These are phyloP conservation scores for Brenthis ino DNA, from an alignment of 2,888 invertebrate genomes.

Conservation along the genomic window DNA sequence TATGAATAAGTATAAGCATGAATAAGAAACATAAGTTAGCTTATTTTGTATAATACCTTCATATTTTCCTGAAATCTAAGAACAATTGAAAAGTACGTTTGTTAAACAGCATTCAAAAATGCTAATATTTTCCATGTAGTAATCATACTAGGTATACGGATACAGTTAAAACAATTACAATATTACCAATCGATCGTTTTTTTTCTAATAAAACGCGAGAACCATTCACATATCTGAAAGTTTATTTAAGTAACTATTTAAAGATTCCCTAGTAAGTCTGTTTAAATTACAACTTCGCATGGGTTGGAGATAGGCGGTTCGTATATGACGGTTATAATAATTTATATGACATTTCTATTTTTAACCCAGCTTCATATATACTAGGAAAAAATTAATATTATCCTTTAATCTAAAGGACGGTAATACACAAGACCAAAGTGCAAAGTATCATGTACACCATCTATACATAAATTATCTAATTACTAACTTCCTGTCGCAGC, in stretches of 20 bases:
- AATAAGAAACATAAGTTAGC: too few relatives aligned
- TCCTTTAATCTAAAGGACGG: not conserved
- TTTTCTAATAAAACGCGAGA: slow-evolving; percentile 18
- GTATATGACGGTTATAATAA: too few relatives aligned
- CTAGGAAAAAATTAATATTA: too few relatives aligned
- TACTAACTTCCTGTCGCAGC: slow-evolving; percentile 13
- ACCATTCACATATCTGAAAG: slow-evolving; percentile 30
- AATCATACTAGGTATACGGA: slow-evolving; percentile 5
- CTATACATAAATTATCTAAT: slow-evolving; percentile 10
- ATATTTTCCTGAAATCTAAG: too few relatives aligned
- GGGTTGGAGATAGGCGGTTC: not conserved
- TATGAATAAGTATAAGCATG: too few relatives aligned
- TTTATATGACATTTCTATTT: too few relatives aligned
- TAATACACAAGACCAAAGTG: not conserved
- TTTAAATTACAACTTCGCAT: not conserved
- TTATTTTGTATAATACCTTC: too few relatives aligned
- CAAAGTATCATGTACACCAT: not conserved
- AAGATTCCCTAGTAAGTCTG: not conserved
- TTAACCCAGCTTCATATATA: too few relatives aligned
- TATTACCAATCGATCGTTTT: slow-evolving; percentile 20
- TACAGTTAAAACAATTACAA: slow-evolving; percentile 2
- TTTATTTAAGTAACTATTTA: slow-evolving; percentile 14
- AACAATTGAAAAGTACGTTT: not conserved
- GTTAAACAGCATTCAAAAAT: not conserved
- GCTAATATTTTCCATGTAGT: not conserved